These are phyloP conservation scores for Idris sp. DNA, from an alignment of 1,140 invertebrate genomes.

Conservation along the genomic window DNA sequence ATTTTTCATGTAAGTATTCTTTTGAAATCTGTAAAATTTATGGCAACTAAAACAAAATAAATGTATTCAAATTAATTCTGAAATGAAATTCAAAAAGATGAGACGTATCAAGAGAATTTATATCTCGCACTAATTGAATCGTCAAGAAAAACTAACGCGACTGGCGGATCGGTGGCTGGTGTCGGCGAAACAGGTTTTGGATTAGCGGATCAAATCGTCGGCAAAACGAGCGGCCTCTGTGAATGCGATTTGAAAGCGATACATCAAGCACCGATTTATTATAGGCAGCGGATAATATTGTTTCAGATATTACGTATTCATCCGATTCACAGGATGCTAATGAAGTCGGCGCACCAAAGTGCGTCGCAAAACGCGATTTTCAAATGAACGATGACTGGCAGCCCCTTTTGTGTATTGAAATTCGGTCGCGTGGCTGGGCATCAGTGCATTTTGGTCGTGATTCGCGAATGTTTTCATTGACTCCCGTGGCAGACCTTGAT, in stretches of 20 bases:
- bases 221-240: conserved; percentile 56
- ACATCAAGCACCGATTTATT: conserved; percentile 61
- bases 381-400: conserved; percentile 42
- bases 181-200: conserved; percentile 53
- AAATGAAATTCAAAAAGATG: conserved; percentile 23
- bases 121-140: conserved; percentile 52
- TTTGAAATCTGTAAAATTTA: too few relatives aligned
- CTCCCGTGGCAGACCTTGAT: conserved; percentile 6
- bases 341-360: conserved; percentile 60
- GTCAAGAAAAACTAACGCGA: conserved; percentile 60
- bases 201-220: conserved; percentile 60
- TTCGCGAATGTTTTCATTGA: conserved; percentile 27
- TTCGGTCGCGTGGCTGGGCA: conserved; percentile 43
- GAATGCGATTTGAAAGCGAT: conserved; percentile 58
- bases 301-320: conserved; percentile 60
- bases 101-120: conserved; percentile 7
- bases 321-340: conserved; percentile 63
- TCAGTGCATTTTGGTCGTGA: conserved; percentile 32
- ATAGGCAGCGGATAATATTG: conserved; percentile 54
- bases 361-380: conserved; percentile 35
- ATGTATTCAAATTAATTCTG: conserved; percentile 4
- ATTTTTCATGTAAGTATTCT: too few relatives aligned
- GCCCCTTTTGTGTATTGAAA: conserved; percentile 3
- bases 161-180: conserved; percentile 9
- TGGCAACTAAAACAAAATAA: too few relatives aligned